Evolutionary conservation across 1,140 invertebrate species (phyloP).

Genomic region (Meloidogyne chitwoodi): DNA sequence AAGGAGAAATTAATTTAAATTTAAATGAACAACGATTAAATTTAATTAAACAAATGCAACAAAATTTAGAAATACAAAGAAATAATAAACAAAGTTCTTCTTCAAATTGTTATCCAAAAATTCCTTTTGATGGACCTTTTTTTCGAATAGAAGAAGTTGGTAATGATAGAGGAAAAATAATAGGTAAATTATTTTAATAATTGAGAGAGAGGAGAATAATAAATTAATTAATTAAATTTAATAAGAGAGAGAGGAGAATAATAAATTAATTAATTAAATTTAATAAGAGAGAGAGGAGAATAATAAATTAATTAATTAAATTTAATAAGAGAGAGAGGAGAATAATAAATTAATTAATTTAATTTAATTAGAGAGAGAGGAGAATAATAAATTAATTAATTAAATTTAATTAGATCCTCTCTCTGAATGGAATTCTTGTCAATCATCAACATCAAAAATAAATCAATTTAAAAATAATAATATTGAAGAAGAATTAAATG

Average conservation of each 20-base stretch:
- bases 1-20: not conserved
- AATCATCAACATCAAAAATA: not conserved
- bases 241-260: no score
- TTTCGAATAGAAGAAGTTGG: slow-evolving; percentile 52
- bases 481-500: not conserved
- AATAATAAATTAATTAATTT: no score
- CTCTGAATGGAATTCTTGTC: slow-evolving; percentile 1
- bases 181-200: not conserved
- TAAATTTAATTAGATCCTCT: not conserved
- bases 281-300: no score
- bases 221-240: no score
- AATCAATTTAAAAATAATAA: no score
- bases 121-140: slow-evolving; percentile 56
- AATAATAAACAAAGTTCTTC: not conserved
- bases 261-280: no score
- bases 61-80: slow-evolving; percentile 49
- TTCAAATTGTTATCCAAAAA: slow-evolving; percentile 23
- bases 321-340: no score
- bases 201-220: no score
- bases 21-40: not conserved
- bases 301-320: no score
- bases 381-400: no score
- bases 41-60: slow-evolving; percentile 40
- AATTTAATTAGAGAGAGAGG: no score
- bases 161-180: slow-evolving; percentile 8